Conservation (phyloP, 1,140 invertebrate species). For the Rhagoletis zephyria region DNA sequence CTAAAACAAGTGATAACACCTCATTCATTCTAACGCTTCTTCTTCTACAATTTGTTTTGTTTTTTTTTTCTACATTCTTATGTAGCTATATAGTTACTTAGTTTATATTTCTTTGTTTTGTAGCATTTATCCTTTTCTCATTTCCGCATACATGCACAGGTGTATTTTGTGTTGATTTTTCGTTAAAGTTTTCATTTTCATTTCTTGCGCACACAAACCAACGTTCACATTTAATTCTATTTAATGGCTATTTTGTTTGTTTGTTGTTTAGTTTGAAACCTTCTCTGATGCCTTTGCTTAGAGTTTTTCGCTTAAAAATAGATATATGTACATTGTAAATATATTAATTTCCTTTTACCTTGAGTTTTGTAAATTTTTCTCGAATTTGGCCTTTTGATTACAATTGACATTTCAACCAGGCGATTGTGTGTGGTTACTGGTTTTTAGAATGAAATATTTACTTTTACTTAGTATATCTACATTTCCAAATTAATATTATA, state of each 20-base stretch:
- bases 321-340: not conserved
- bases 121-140: not conserved
- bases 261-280: not conserved
- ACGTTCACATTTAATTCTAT: not conserved
- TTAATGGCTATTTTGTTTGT: not conserved
- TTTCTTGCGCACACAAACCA: not conserved
- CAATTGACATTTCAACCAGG: not conserved
- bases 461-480: too few relatives aligned
- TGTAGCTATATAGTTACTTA: too few relatives aligned
- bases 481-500: too few relatives aligned
- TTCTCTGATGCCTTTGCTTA: not conserved
- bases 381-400: not conserved
- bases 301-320: not conserved
- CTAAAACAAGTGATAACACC: conserved; percentile 3
- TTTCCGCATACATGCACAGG: not conserved
- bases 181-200: not conserved
- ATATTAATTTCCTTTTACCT: not conserved
- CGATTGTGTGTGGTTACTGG: not conserved
- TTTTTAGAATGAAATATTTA: not conserved
- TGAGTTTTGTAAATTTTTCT: too few relatives aligned
- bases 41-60: not conserved
- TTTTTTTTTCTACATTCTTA: not conserved
- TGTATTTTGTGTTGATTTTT: not conserved
- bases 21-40: not conserved
- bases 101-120: not conserved